Evolutionary conservation across 2,113 vertebrate genomes (phyloP), one percentile per base, ranked within the genome.

Genomic region (Anser cygnoides): DNA sequence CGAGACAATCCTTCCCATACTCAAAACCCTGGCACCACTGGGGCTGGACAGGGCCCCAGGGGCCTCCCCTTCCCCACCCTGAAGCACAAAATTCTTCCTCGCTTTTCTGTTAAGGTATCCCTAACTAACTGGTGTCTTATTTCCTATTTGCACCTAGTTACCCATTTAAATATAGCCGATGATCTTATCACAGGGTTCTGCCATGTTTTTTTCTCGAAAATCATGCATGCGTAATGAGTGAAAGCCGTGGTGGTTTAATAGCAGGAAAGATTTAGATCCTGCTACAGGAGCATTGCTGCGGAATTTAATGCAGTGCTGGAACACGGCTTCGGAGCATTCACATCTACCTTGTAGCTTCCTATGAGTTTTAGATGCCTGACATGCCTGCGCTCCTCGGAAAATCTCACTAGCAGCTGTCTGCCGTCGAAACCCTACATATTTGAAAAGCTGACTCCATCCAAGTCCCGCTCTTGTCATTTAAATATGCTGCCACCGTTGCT

Each of bases 271-370:
- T 43, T 23, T 17, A 61, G 28, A 15, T 31, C 65, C 41, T 61
- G 63, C 58, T 15, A 31, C 20, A 11, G 0, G 2, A n/a, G 44
- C 7, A 0, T 13, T 37, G 44, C 44, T 57, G 59, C 46, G 28
- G 65, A 55, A 77, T 87, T 87, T 55, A 68, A 68, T 2, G 19
- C 52, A 10, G 31, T 10, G 33, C 49, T 74, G 22, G 44, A 84
- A 35, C 41, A 43, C 3, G 0, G 55, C 41, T 52, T 55, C 3
- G 0, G 57, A 5, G 2, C 2, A 1, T 31, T 52, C 31, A 10
- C 7, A 7, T 35, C 81, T 26, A 5, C 72, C 66, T 52, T 39
- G 9, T 3, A 4, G 15, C 65, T 54, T 78, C 62, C 35, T 22
- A 3, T 1, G 9, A 44, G 19, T 13, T n/a, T 68, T 4, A 41